Conservation (phyloP, 2,888 invertebrate genomes). For the Pyrocoelia pectoralis region DNA sequence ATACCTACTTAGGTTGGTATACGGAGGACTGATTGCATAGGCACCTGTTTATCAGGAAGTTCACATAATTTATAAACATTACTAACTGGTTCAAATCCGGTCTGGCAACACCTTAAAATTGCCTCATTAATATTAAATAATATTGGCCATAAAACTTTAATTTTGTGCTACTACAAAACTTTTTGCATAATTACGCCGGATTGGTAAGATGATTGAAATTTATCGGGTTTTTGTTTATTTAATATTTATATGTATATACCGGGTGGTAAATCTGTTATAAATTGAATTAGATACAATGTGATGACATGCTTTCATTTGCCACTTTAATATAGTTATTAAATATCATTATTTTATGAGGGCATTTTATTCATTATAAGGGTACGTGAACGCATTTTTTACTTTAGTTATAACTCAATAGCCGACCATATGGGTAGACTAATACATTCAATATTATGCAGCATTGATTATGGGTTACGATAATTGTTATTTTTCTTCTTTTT, state of each 20-base stretch:
- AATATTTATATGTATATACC: too few species aligned
- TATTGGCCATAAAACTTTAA: slow-evolving; percentile 5
- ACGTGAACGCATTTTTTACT: slow-evolving; percentile 34
- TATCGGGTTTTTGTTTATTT: too few species aligned
- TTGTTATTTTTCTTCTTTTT: background rate
- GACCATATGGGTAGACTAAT: slow-evolving; percentile 37
- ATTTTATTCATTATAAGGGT: slow-evolving; percentile 29
- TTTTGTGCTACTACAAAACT: slow-evolving; percentile 4
- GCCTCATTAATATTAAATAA: slow-evolving; percentile 11
- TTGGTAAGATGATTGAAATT: background rate
- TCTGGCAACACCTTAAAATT: slow-evolving; percentile 13
- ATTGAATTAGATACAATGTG: slow-evolving; percentile 14
- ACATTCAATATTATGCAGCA: slow-evolving; percentile 16
- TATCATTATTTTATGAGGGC: slow-evolving; percentile 34
- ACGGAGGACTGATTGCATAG: too few species aligned
- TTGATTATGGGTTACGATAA: slow-evolving; percentile 5
- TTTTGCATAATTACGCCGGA: background rate
- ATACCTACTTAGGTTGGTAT: background rate
- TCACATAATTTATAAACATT: background rate
- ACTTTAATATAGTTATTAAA: slow-evolving; percentile 34
- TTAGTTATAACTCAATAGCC: slow-evolving; percentile 31
- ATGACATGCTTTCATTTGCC: slow-evolving; percentile 21
- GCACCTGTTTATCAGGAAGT: slow-evolving; percentile 11
- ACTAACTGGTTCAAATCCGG: slow-evolving; percentile 9
- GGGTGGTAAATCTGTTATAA: background rate